These are phyloP conservation scores for Anthophora plumipes DNA, from an alignment of 2,888 invertebrate genomes.

Conservation along the genomic window DNA sequence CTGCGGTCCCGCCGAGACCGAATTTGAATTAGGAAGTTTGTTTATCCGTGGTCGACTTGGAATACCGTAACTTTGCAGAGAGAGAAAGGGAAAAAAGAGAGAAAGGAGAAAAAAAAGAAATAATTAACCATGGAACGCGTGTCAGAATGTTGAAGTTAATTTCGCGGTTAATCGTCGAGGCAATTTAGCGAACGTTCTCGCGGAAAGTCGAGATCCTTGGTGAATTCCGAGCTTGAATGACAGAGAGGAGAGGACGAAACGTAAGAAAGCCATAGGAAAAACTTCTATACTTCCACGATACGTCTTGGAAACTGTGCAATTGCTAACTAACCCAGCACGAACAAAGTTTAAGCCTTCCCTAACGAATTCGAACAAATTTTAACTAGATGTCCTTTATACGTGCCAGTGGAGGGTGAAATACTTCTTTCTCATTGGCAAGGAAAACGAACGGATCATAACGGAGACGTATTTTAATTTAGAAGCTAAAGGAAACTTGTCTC, in stretches of 20 bases:
- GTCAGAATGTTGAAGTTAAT: slow-evolving; percentile 45
- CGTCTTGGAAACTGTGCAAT: slow-evolving; percentile 61
- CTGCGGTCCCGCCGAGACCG: background rate
- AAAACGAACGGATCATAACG: slow-evolving; percentile 6
- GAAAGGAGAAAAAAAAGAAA: too few relatives aligned
- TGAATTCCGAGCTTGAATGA: slow-evolving; percentile 41
- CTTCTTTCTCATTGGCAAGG: slow-evolving; percentile 5
- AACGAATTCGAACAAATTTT: slow-evolving; percentile 78
- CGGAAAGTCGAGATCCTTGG: slow-evolving; percentile 10
- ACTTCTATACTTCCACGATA: slow-evolving; percentile 29
- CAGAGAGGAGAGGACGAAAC: slow-evolving; percentile 9
- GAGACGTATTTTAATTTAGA: slow-evolving; percentile 22
- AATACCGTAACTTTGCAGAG: slow-evolving; percentile 2
- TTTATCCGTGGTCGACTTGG: slow-evolving; percentile 24
- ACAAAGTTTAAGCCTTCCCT: slow-evolving; percentile 74
- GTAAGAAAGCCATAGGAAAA: background rate
- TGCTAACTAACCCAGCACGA: slow-evolving; percentile 64
- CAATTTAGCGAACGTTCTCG: slow-evolving; percentile 29
- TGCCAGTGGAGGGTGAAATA: slow-evolving; percentile 1
- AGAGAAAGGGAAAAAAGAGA: too few relatives aligned
- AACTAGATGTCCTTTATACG: slow-evolving; percentile 65
- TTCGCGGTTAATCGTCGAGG: slow-evolving; percentile 41
- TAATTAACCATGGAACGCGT: slow-evolving; percentile 28
- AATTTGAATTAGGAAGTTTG: slow-evolving; percentile 32
- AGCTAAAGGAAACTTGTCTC: background rate